Conservation (phyloP, 1,140 invertebrate genomes). For the Drosophila pseudoobscura region DNA sequence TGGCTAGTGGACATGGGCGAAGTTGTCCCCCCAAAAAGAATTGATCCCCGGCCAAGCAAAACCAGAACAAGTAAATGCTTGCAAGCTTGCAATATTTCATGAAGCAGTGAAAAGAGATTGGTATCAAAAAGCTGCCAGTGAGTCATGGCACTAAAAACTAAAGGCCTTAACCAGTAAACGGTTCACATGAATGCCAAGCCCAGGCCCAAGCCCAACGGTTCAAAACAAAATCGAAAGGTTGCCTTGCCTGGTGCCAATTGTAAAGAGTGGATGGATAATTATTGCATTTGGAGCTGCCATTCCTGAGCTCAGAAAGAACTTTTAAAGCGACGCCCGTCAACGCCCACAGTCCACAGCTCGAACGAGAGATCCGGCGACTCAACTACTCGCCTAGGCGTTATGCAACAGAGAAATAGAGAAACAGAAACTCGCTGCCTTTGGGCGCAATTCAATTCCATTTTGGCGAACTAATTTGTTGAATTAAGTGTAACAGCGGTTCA, state of each 20-base stretch:
- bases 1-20: too few relatives aligned
- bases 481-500: constrained; percentile 28
- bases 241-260: constrained; percentile 22
- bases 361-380: not conserved
- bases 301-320: constrained; percentile 18
- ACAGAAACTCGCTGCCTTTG: constrained; percentile 10
- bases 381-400: constrained; percentile 11
- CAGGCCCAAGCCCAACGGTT: constrained; percentile 34
- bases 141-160: constrained; percentile 22
- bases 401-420: constrained; percentile 6
- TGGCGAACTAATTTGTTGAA: constrained; percentile 38
- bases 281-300: constrained; percentile 24
- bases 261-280: constrained; percentile 36
- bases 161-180: constrained; percentile 10
- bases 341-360: constrained; percentile 31
- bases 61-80: not conserved
- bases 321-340: constrained; percentile 1
- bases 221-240: constrained; percentile 39
- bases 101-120: constrained; percentile 15
- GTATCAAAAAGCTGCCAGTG: constrained; percentile 8
- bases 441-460: constrained; percentile 30
- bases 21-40: too few relatives aligned
- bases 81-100: constrained; percentile 2
- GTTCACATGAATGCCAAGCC: constrained; percentile 32
- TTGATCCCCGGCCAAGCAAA: too few relatives aligned